phyloP scores from a whole-genome alignment of 2,888 invertebrate species.

The Leptinotarsa tumamoca region DNA sequence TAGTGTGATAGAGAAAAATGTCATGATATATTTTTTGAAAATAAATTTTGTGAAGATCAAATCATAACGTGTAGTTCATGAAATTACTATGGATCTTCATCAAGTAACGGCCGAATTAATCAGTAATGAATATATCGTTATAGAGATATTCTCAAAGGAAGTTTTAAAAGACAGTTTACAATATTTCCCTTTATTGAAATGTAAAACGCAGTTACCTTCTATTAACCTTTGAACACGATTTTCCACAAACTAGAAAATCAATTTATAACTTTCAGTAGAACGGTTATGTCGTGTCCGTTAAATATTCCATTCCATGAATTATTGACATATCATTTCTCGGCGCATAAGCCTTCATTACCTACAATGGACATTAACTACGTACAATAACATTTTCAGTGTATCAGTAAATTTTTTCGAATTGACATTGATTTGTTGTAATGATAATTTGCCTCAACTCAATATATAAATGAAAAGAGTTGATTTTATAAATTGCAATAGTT shows the following conservation, averaged over 20 bases:
- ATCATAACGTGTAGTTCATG: no score
- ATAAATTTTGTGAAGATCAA: no score
- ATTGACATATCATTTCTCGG: not conserved
- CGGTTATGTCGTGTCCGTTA: not conserved
- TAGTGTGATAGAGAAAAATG: no score
- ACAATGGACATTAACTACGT: not conserved
- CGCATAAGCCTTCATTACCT: not conserved
- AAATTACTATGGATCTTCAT: no score
- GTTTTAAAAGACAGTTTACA: not conserved
- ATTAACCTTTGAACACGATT: not conserved
- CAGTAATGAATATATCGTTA: no score
- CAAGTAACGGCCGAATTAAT: no score
- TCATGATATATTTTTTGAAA: no score
- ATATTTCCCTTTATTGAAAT: not conserved
- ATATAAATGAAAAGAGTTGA: no score
- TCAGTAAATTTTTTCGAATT: not conserved
- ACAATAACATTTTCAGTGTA: constrained; percentile 11
- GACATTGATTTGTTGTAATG: no score
- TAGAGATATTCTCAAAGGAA: no score
- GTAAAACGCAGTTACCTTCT: not conserved
- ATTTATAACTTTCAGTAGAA: not conserved
- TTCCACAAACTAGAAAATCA: constrained; percentile 7
- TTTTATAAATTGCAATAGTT: no score
- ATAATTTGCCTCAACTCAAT: no score
- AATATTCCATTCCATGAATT: not conserved